These are phyloP conservation scores for Arctocebus calabarensis DNA, from an alignment of 2,797 vertebrate genomes.

Conservation along the genomic window DNA sequence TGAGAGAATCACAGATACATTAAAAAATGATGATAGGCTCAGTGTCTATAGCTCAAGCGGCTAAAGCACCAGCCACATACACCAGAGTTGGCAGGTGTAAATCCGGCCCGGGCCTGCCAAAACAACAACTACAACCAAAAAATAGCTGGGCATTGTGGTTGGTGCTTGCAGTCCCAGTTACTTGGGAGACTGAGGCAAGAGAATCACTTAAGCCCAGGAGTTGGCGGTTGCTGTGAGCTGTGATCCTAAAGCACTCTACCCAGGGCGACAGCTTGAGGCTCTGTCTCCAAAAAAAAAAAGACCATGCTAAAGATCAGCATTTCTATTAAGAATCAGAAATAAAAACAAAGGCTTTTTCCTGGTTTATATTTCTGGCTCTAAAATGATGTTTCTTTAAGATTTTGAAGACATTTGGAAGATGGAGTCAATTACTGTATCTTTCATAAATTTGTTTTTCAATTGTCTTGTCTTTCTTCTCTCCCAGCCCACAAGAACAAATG, in stretches of 20 bases:
- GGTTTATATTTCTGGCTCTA: slow-evolving; percentile 22
- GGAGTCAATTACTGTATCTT: not conserved
- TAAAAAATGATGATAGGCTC: not conserved
- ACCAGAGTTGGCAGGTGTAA: too few species aligned
- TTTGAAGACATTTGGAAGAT: slow-evolving; percentile 49
- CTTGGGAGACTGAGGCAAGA: too few species aligned
- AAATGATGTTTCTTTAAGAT: not conserved
- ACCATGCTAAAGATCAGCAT: not conserved
- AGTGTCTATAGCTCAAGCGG: too few species aligned
- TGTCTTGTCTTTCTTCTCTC: slow-evolving; percentile 13
- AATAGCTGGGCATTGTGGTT: too few species aligned
- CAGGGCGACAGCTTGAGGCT: too few species aligned
- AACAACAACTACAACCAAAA: too few species aligned
- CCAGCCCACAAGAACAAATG: not conserved
- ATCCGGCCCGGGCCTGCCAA: too few species aligned
- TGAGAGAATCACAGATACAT: not conserved
- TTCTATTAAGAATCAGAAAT: slow-evolving; percentile 38
- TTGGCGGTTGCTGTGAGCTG: too few species aligned
- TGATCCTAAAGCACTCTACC: too few species aligned
- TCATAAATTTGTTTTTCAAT: slow-evolving; percentile 25
- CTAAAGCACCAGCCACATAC: too few species aligned
- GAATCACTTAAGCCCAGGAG: too few species aligned
- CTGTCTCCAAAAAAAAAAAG: not conserved
- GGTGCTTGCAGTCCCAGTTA: too few species aligned
- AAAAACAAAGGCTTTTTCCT: not conserved